Evolutionary conservation across 2,113 vertebrate species (phyloP).

Genomic region (Pachyramphus minor): DNA sequence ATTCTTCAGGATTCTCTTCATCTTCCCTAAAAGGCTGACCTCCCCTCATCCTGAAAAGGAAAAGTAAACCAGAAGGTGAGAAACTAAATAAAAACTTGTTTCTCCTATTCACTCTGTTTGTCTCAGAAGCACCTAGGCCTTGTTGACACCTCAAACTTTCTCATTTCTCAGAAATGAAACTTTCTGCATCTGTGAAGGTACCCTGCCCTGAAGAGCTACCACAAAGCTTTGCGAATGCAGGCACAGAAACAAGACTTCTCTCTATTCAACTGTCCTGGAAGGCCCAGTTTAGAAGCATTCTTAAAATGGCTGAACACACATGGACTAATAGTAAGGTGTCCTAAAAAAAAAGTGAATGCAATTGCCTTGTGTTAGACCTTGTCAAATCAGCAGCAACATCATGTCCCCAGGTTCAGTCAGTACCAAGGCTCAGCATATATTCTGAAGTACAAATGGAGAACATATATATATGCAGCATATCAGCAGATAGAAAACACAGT

Average conservation of each 20-base stretch:
- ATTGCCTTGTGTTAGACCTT: not conserved
- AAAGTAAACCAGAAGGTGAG: not conserved
- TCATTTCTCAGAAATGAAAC: not conserved
- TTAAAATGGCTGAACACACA: not conserved
- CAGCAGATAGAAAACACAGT: not conserved
- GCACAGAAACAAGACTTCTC: not conserved
- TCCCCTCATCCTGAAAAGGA: not conserved
- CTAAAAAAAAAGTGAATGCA: not conserved
- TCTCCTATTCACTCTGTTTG: not conserved
- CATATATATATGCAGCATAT: too few species aligned
- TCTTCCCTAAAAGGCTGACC: not conserved
- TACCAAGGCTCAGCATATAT: not conserved
- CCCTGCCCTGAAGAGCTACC: not conserved
- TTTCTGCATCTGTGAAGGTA: not conserved
- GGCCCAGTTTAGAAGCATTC: not conserved
- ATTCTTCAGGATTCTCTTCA: not conserved
- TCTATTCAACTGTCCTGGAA: not conserved
- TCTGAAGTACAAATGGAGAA: not conserved
- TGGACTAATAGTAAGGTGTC: too few species aligned
- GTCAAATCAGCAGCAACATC: not conserved
- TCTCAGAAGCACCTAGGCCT: not conserved
- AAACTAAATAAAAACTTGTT: not conserved
- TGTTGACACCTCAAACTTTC: not conserved
- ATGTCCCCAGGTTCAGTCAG: not conserved
- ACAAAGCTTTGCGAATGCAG: not conserved